A percentile compares a stretch with the other conserved stretches of the same genome.
Conservation (phyloP, 1,140 invertebrate genomes). For the Eurytemora carolleeae region DNA sequence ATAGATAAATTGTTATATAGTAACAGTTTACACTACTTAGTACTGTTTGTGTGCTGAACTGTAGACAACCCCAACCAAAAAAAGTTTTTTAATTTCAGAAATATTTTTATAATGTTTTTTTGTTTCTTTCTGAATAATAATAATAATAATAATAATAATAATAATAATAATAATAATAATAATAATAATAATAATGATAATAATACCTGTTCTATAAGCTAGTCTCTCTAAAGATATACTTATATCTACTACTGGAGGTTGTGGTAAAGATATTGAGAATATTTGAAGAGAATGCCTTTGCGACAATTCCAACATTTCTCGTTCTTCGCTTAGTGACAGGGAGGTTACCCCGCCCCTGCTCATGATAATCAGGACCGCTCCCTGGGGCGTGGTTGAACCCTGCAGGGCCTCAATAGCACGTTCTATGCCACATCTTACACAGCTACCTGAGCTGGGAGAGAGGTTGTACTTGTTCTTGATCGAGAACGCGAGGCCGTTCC, state of each 20-base stretch:
- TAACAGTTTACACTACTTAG: too few relatives aligned
- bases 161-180: too few relatives aligned
- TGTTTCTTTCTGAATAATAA: too few relatives aligned
- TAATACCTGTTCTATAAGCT: neutral
- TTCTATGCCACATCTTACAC: neutral
- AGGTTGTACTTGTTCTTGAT: slow-evolving; percentile 3
- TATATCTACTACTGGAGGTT: neutral
- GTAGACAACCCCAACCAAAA: too few relatives aligned
- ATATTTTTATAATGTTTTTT: too few relatives aligned
- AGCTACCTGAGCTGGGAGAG: slow-evolving; percentile 2
- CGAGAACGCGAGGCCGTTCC: neutral
- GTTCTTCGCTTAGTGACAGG: neutral
- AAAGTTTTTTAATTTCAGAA: too few relatives aligned
- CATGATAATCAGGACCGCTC: neutral
- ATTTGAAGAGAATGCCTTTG: neutral
- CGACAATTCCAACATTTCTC: neutral
- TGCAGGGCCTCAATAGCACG: neutral
- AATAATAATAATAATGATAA: too few relatives aligned
- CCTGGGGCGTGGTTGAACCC: neutral
- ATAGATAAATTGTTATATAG: too few relatives aligned
- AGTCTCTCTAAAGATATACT: neutral
- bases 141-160: too few relatives aligned
- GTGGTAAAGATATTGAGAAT: neutral
- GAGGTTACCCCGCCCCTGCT: neutral
- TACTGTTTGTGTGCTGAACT: too few relatives aligned